These are phyloP conservation scores for Drosophila insularis DNA, from an alignment of 1,140 invertebrate genomes.

Conservation along the genomic window DNA sequence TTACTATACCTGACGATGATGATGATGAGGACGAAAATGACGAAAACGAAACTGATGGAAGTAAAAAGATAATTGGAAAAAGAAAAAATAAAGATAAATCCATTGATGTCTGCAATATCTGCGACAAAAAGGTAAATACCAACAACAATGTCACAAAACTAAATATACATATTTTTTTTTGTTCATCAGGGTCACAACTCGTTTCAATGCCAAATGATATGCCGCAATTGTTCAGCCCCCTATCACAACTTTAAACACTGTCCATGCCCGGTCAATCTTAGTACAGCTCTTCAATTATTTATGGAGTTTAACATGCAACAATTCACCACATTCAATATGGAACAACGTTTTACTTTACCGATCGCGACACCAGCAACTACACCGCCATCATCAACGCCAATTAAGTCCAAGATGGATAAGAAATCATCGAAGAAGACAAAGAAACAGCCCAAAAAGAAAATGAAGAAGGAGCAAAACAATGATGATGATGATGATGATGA, in stretches of 20 bases:
- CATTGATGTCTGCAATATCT: constrained; percentile 37
- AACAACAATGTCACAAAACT: neutral
- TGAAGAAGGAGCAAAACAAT: constrained; percentile 51
- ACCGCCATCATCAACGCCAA: neutral
- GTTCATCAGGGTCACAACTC: constrained; percentile 63
- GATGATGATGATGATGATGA: constrained; percentile 58
- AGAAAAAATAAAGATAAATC: constrained; percentile 34
- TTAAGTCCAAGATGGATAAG: constrained; percentile 57
- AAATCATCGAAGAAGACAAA: constrained; percentile 43
- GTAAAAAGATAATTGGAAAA: constrained; percentile 26
- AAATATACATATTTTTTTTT: neutral
- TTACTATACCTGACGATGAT: constrained; percentile 62
- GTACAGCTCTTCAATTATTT: constrained; percentile 62
- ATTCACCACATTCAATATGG: constrained; percentile 50
- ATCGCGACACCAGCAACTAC: constrained; percentile 6
- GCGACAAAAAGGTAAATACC: constrained; percentile 56
- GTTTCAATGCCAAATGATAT: constrained; percentile 77
- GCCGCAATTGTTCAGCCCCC: constrained; percentile 64
- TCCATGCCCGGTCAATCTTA: constrained; percentile 65
- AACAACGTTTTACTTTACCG: constrained; percentile 55
- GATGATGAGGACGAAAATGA: constrained; percentile 39
- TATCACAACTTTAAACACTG: constrained; percentile 69
- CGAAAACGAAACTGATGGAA: constrained; percentile 17
- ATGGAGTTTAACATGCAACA: constrained; percentile 77
- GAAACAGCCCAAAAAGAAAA: constrained; percentile 44